These are phyloP conservation scores for Champsocephalus gunnari DNA, from an alignment of 2,797 vertebrate species.

Conservation along the genomic window DNA sequence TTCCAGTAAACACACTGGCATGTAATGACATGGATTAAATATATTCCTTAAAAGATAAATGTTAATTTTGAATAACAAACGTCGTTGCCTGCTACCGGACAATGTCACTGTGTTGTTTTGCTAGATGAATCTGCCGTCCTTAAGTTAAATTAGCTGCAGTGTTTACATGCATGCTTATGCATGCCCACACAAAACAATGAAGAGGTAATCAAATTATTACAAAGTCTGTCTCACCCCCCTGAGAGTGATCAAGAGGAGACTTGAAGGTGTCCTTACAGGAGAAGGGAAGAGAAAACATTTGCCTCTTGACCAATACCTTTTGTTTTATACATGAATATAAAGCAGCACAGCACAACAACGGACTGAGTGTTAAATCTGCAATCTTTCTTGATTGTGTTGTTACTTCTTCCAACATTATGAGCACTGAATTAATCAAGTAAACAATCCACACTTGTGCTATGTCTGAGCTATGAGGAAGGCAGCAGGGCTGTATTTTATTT, in stretches of 20 bases:
- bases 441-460: background rate
- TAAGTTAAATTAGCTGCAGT: slow-evolving; percentile 7
- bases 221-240: slow-evolving; percentile 33
- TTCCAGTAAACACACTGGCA: slow-evolving; percentile 32
- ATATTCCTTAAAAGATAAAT: slow-evolving; percentile 24
- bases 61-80: slow-evolving; percentile 42
- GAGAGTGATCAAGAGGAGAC: slow-evolving; percentile 38
- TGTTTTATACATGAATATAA: slow-evolving; percentile 30
- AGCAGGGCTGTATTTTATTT: background rate
- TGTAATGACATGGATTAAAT: slow-evolving; percentile 39
- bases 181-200: slow-evolving; percentile 36
- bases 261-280: slow-evolving; percentile 44
- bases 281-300: slow-evolving; percentile 26
- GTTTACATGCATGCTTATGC: slow-evolving; percentile 38
- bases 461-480: background rate
- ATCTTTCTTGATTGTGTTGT: slow-evolving; percentile 24
- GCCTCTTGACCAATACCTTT: slow-evolving; percentile 32
- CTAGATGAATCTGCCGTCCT: slow-evolving; percentile 3
- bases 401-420: slow-evolving; percentile 5
- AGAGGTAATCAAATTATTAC: slow-evolving; percentile 57
- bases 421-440: slow-evolving; percentile 18
- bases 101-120: slow-evolving; percentile 6
- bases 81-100: slow-evolving; percentile 33
- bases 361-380: slow-evolving; percentile 15
- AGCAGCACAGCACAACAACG: slow-evolving; percentile 15